Base-by-base conservation (phyloP, 2,797 vertebrate species). In the Premnoplex brunnescens region DNA sequence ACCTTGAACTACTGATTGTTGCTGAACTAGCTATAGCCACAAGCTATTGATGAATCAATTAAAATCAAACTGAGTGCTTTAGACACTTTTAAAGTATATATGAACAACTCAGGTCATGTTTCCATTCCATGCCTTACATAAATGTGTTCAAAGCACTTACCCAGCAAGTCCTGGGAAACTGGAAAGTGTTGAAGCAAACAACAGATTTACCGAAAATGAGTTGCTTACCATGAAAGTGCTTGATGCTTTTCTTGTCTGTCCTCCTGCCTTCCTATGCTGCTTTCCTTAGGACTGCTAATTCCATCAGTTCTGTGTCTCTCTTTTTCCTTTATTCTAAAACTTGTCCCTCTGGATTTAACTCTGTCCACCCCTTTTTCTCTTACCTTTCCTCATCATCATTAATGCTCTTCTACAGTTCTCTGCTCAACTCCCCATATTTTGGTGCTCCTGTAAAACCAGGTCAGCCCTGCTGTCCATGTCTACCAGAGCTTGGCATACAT, bases 41-140 rank as follows among this genome's bases (percentile, higher is more conserved):
- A 76, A 81, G 52, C 23, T 96, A 85, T 63, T 92, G 87, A 95
- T 69, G 26, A 89, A 82, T 60, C 72, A 85, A 68, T 93, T 93
- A 81, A 89, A 91, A 84, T 28, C 34, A 21, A 72, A 44, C 30
- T 78, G 62, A 84, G 59, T 79, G 28, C 37, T 86, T 82, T 83
- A 82, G 94, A 84, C 6, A 60, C 74, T 80, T 90, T 72, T 39
- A 34, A 82, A 89, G 68, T 66, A 27, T 30, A 92, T 52, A 69
- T 85, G 74, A 93, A 75, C 30, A 85, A 39, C 13, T 85, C 83
- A 66, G 32, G 72, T 85, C 58, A 48, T 39, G 22, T 80, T 93
- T 89, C 72, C 75, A 28, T 37, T 87, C 49, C 3, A 6, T 39
- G 74, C 30, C 16, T 79, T 54, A 92, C 36, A 68, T 19, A 71